Evolutionary conservation across 2,888 invertebrate genomes (phyloP).

Genomic region (Orthosia gothica): DNA sequence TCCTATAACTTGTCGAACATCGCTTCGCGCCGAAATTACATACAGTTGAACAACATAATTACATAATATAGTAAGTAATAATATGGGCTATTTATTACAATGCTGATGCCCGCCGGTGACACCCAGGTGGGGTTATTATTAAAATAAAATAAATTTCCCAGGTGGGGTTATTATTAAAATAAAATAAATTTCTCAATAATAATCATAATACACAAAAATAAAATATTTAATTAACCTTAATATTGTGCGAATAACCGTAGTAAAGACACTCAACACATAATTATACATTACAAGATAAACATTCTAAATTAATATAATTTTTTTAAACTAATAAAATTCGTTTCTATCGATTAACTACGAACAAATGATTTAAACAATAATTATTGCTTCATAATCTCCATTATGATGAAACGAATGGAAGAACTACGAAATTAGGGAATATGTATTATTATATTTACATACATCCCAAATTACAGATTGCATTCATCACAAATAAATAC

Average conservation of each 20-base stretch:
- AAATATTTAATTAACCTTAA: slow-evolving; percentile 66
- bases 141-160: slow-evolving; percentile 56
- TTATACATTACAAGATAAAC: slow-evolving; percentile 72
- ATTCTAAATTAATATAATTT: slow-evolving; percentile 68
- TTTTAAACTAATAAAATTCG: slow-evolving; percentile 80
- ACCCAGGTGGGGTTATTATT: slow-evolving; percentile 59
- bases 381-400: slow-evolving; percentile 86
- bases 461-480: slow-evolving; percentile 29
- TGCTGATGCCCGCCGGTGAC: slow-evolving; percentile 44
- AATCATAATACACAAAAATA: slow-evolving; percentile 63
- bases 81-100: slow-evolving; percentile 49
- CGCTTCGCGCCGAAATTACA: slow-evolving; percentile 45
- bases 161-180: slow-evolving; percentile 59
- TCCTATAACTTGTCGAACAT: slow-evolving; percentile 51
- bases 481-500: slow-evolving; percentile 28
- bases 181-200: slow-evolving; percentile 58
- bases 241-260: slow-evolving; percentile 80
- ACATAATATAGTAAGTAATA: slow-evolving; percentile 43
- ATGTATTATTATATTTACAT: slow-evolving; percentile 65
- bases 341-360: slow-evolving; percentile 72
- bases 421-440: slow-evolving; percentile 71
- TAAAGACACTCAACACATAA: slow-evolving; percentile 75
- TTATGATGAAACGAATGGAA: slow-evolving; percentile 77
- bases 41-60: slow-evolving; percentile 48
- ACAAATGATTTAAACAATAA: slow-evolving; percentile 79